These are phyloP conservation scores for Margarornis squamiger DNA, from an alignment of 2,797 vertebrate species.

Conservation along the genomic window DNA sequence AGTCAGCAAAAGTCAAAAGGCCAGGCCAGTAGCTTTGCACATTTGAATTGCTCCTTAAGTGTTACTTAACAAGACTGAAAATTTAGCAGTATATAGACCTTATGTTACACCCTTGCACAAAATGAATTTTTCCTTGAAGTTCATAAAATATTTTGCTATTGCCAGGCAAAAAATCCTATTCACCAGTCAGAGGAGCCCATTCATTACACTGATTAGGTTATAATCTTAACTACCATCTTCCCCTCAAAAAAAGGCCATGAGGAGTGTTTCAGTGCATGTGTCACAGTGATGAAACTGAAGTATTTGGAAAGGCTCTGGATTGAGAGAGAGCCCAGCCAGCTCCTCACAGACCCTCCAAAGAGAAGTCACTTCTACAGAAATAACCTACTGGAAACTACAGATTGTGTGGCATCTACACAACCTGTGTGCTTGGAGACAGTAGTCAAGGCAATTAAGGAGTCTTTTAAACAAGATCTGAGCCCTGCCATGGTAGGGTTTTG, in stretches of 20 bases:
- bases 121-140: not conserved
- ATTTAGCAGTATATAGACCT: not conserved
- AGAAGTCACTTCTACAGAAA: not conserved
- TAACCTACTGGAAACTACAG: not conserved
- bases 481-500: not conserved
- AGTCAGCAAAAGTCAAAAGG: not conserved
- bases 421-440: accelerated
- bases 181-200: not conserved
- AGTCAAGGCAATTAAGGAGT: not conserved
- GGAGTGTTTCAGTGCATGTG: not conserved
- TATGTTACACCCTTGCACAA: not conserved
- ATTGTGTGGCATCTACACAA: not conserved
- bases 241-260: not conserved
- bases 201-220: not conserved
- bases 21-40: not conserved
- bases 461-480: not conserved
- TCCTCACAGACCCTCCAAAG: not conserved
- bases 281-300: not conserved
- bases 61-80: not conserved
- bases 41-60: not conserved
- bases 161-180: not conserved
- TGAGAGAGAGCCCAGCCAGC: not conserved
- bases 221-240: not conserved
- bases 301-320: not conserved
- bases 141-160: not conserved